Conservation (phyloP, 2,888 invertebrate genomes). For the Lycocerus yunnanus region DNA sequence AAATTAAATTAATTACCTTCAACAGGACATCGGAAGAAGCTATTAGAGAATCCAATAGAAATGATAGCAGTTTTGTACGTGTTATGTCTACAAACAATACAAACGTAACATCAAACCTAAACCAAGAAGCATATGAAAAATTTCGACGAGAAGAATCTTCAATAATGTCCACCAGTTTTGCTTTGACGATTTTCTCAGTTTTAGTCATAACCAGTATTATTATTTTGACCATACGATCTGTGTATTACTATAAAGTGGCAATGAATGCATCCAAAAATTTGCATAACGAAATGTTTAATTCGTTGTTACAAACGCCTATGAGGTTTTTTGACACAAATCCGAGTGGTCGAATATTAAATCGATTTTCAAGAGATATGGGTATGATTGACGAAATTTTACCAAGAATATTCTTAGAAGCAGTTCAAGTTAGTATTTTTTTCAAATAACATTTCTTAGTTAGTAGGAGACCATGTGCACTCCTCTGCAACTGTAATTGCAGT, state of each 20-base stretch:
- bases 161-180: constrained; percentile 15
- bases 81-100: not conserved
- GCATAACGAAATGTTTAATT: constrained; percentile 84
- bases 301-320: constrained; percentile 77
- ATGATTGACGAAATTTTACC: constrained; percentile 65
- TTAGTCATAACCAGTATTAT: constrained; percentile 48
- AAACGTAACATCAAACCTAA: not conserved
- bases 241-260: constrained; percentile 66
- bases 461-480: no score
- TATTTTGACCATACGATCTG: constrained; percentile 63
- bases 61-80: not conserved
- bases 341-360: constrained; percentile 73
- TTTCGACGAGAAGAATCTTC: not conserved
- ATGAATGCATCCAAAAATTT: constrained; percentile 76
- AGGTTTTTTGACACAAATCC: constrained; percentile 87
- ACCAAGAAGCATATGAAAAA: not conserved
- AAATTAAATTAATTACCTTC: not conserved
- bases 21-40: not conserved
- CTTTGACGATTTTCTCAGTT: constrained; percentile 53
- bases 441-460: no score
- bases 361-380: constrained; percentile 78
- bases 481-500: no score
- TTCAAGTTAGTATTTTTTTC: constrained; percentile 52
- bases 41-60: not conserved
- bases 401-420: constrained; percentile 59